Evolutionary conservation across 37 sponge, comb jelly and placozoan genomes (phyloP), one percentile per base, ranked within the genome.

Genomic region (Amphimedon queenslandica): DNA sequence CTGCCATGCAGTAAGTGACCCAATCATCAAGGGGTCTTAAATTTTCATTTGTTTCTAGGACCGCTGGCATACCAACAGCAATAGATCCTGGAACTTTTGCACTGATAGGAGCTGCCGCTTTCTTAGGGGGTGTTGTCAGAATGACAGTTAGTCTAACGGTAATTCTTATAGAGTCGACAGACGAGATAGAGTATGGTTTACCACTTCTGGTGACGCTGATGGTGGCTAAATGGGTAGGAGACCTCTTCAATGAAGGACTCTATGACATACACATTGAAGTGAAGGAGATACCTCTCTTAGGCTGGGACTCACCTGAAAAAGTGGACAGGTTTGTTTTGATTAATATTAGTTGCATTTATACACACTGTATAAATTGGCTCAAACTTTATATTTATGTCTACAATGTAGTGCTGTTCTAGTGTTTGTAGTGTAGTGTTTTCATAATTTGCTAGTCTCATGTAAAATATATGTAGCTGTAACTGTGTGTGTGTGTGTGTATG

Each of bases 101-200:
- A 41, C 76, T 97, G 72, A 93, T 97, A 40, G 98, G 98, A 51
- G 93, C 98, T n/a, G 93, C 98, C 29, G 73, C 93, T 3, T 92
- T 91, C 58, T 80, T 93, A 60, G 98, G 98, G 16, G 98, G 98
- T 36, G 98, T 97, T 58, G 94, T 97, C 1, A 70, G 98, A 25
- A 97, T 97, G 98, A 97, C 98, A 1, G 94, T 97, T 77, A 97
- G 98, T 68, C 75, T 97, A 41, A 91, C 94, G 43, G 98, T 97
- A 56, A 97, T 97, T 37, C 55, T 97, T 63, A 91, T 97, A 23
- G 98, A 97, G 75, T 85, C 98, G 6, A 94, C 98, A 27, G 80
- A 91, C 37, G 87, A 97, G 82, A 93, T 94, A n/a, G 77, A 72
- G 56, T 97, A 91, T 40, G 98, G 98, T 25, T 83, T 97, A 36